A percentile compares a stretch with the other conserved stretches of the same genome.
Conservation (phyloP, 2,113 vertebrate species). For the Thomomys bottae region DNA sequence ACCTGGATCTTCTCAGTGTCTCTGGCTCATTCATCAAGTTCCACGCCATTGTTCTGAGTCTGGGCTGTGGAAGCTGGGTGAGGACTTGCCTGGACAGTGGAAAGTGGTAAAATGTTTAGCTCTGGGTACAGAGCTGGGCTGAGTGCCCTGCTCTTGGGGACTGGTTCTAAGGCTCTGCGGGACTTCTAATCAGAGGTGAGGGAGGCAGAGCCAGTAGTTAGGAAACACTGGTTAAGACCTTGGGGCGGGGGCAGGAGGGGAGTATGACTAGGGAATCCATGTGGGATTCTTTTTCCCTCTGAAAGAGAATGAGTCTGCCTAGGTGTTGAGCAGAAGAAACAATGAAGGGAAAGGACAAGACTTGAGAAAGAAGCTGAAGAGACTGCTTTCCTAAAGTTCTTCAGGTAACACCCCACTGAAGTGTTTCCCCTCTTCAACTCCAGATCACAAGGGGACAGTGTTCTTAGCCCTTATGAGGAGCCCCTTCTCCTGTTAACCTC, state of each 20-base stretch:
- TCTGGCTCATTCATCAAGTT: not conserved
- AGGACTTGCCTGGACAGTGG: not conserved
- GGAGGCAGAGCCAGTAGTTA: not conserved
- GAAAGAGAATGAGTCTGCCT: slow-evolving; percentile 19
- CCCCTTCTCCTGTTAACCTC: fast-evolving
- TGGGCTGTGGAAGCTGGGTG: not conserved
- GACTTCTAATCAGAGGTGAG: not conserved
- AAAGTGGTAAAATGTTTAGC: not conserved
- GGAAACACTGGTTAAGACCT: not conserved
- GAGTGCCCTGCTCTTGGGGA: not conserved
- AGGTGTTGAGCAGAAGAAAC: not conserved
- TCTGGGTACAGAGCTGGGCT: not conserved
- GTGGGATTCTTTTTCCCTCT: not conserved
- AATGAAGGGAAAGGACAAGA: not conserved
- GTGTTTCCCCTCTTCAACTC: not conserved
- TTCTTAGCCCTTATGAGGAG: not conserved
- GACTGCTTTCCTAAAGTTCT: not conserved
- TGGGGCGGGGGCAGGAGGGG: no score
- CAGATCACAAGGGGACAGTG: not conserved
- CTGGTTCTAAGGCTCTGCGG: not conserved
- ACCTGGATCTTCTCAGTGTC: not conserved
- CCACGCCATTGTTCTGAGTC: not conserved
- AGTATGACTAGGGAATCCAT: not conserved
- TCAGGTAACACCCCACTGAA: not conserved
- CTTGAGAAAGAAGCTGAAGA: not conserved